phyloP scores from a whole-genome alignment of 2,888 invertebrate genomes.

The Brachyptera putata region DNA sequence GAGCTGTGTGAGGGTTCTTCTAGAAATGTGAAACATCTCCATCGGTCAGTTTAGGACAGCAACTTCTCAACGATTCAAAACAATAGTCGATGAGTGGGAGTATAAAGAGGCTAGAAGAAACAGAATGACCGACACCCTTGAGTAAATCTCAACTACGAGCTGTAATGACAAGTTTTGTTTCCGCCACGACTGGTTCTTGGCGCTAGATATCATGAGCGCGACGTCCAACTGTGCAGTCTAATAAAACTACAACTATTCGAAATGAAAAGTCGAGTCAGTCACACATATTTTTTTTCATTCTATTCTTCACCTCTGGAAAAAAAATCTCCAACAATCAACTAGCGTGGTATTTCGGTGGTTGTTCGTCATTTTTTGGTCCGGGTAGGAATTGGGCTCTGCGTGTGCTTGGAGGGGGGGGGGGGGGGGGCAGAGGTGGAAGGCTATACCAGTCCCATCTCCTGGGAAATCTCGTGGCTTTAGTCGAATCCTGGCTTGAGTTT shows the following conservation, averaged over 20 bases:
- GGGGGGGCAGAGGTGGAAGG: neutral
- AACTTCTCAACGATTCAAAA: too few species aligned
- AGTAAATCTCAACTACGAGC: too few species aligned
- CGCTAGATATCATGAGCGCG: neutral
- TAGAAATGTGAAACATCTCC: too few species aligned
- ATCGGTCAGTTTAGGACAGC: too few species aligned
- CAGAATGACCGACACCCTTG: too few species aligned
- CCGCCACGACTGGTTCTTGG: slow-evolving; percentile 6
- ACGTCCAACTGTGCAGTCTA: neutral
- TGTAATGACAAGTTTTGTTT: slow-evolving; percentile 19
- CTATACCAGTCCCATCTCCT: slow-evolving; percentile 5
- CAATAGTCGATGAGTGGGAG: too few species aligned
- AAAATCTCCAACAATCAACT: slow-evolving; percentile 7
- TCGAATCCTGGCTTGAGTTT: slow-evolving; percentile 14
- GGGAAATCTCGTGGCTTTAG: slow-evolving; percentile 20
- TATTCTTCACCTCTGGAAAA: too few species aligned
- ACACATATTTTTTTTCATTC: neutral
- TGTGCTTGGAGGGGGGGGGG: neutral
- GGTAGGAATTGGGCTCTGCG: too few species aligned
- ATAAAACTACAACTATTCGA: slow-evolving; percentile 15
- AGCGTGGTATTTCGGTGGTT: slow-evolving; percentile 1
- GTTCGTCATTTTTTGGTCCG: slow-evolving; percentile 11
- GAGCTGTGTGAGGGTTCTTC: too few species aligned
- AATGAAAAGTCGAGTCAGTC: slow-evolving; percentile 14
- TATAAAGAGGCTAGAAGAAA: too few species aligned